These are phyloP conservation scores for Vespertilio murinus DNA, from an alignment of 2,797 vertebrate species.

Conservation along the genomic window DNA sequence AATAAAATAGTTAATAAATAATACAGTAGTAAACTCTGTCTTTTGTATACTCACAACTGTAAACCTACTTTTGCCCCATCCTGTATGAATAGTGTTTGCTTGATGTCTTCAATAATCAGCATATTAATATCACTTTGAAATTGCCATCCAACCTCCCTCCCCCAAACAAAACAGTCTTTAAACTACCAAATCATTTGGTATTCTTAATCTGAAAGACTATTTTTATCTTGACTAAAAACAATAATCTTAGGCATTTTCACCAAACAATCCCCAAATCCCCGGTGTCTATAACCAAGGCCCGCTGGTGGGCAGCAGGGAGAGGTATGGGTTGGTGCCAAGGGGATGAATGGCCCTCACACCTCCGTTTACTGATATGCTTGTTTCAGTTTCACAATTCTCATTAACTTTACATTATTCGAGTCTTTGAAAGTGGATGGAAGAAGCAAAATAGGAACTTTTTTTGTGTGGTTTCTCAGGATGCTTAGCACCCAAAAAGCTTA, in stretches of 20 bases:
- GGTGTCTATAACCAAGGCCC: constrained; percentile 59
- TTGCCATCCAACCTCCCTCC: not conserved
- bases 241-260: constrained; percentile 59
- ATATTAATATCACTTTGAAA: constrained; percentile 76
- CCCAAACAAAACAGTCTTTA: not conserved
- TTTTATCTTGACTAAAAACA: constrained; percentile 75
- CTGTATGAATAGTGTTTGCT: constrained; percentile 68
- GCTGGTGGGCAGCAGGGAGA: constrained; percentile 34
- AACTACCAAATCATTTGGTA: not conserved
- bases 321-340: not conserved
- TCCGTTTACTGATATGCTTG: not conserved
- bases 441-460: constrained; percentile 51
- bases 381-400: constrained; percentile 24
- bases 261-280: not conserved
- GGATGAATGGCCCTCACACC: not conserved
- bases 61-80: not conserved
- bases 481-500: constrained; percentile 65
- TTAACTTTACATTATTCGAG: constrained; percentile 58
- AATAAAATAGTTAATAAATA: not conserved
- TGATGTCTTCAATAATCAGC: constrained; percentile 71
- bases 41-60: not conserved
- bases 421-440: constrained; percentile 30
- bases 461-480: not conserved
- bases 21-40: not conserved
- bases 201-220: constrained; percentile 53